Conservation (phyloP, 1,140 invertebrate genomes). For the Heliconius nattereri region DNA sequence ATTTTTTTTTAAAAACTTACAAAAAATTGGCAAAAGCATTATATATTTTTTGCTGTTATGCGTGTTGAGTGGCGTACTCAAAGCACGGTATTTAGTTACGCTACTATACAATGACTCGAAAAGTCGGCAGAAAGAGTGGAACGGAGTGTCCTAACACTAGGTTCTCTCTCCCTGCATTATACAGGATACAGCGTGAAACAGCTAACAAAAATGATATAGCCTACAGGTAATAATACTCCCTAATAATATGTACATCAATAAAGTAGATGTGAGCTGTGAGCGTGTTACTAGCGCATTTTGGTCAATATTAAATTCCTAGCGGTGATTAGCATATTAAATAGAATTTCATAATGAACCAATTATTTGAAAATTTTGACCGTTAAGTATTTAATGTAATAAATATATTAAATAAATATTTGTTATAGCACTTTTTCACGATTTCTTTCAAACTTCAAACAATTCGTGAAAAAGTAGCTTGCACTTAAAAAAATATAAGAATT, state of each 20-base stretch:
- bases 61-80: too few relatives aligned
- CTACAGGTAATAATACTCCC: too few relatives aligned
- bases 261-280: slow-evolving; percentile 23
- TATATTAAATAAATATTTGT: slow-evolving; percentile 17
- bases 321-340: slow-evolving; percentile 42
- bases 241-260: slow-evolving; percentile 12
- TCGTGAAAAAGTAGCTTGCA: not conserved
- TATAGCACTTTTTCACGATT: not conserved
- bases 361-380: slow-evolving; percentile 28
- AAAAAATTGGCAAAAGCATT: too few relatives aligned
- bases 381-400: not conserved
- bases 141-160: too few relatives aligned
- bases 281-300: slow-evolving; percentile 35
- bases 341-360: slow-evolving; percentile 39
- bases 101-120: too few relatives aligned
- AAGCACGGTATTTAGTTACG: too few relatives aligned
- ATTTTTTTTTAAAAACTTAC: not conserved
- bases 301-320: slow-evolving; percentile 47
- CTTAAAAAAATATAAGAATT: not conserved
- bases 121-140: too few relatives aligned
- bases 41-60: too few relatives aligned
- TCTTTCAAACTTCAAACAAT: too few relatives aligned
- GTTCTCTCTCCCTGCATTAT: too few relatives aligned
- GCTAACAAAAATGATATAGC: too few relatives aligned
- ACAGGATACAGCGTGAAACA: too few relatives aligned